Evolutionary conservation across 2,888 invertebrate species (phyloP).

Genomic region (Epinotia nisella): DNA sequence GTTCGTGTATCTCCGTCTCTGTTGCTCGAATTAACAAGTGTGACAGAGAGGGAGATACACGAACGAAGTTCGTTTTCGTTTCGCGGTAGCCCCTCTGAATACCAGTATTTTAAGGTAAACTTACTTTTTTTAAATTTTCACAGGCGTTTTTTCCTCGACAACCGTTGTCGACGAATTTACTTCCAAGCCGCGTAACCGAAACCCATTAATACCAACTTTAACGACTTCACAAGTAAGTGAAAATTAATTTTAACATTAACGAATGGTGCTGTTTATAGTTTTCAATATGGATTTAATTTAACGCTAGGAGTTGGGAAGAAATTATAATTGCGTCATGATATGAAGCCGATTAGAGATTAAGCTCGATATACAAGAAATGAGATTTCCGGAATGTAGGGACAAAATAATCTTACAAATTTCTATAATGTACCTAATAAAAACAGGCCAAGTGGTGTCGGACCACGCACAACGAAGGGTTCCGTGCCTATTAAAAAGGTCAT

Average conservation of each 20-base stretch:
- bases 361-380: neutral
- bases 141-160: constrained; percentile 16
- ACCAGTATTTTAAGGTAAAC: neutral
- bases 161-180: constrained; percentile 60
- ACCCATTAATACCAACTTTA: constrained; percentile 69
- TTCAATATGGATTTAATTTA: constrained; percentile 64
- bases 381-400: neutral
- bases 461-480: no score
- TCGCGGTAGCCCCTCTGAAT: no score
- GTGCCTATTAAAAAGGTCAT: no score
- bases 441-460: no score
- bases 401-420: no score
- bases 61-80: no score
- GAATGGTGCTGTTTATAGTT: constrained; percentile 56
- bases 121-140: constrained; percentile 5
- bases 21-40: no score
- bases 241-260: constrained; percentile 75
- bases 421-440: no score
- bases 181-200: constrained; percentile 71
- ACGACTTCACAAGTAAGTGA: constrained; percentile 78
- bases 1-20: no score
- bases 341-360: constrained; percentile 14
- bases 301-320: constrained; percentile 55
- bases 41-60: no score
- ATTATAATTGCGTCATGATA: constrained; percentile 18